phyloP scores from a whole-genome alignment of 2,797 vertebrate species.

The Mycteria americana region DNA sequence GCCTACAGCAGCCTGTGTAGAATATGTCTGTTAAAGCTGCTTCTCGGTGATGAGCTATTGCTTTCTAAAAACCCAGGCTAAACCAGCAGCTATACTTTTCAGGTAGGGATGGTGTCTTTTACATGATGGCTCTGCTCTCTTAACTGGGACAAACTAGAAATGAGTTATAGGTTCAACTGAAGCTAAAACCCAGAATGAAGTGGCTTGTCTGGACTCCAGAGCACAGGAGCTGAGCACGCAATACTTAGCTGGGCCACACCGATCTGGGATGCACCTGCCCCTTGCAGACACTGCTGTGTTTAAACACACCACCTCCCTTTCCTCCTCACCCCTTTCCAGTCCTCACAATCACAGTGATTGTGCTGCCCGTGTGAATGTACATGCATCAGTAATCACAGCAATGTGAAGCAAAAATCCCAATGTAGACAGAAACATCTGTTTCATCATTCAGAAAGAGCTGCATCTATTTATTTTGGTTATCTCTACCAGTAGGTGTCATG shows the following conservation, averaged over 20 bases:
- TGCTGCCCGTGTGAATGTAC: background rate
- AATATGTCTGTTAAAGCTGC: background rate
- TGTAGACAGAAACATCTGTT: background rate
- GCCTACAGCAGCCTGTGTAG: background rate
- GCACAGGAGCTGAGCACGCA: background rate
- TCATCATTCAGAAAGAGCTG: background rate
- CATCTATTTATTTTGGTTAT: slow-evolving; percentile 12
- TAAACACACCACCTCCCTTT: background rate
- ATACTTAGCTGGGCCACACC: background rate
- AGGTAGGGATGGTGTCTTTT: background rate
- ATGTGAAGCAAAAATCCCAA: background rate
- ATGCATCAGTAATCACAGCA: background rate
- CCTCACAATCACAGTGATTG: background rate
- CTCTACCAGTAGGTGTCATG: slow-evolving; percentile 73
- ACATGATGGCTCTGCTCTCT: background rate
- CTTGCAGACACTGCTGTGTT: background rate
- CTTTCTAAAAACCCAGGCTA: background rate
- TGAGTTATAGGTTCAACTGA: background rate
- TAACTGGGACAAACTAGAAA: background rate
- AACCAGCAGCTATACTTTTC: background rate
- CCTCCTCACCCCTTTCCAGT: background rate
- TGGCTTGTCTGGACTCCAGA: background rate
- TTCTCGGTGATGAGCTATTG: background rate
- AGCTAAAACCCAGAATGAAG: background rate
- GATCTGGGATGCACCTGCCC: too few relatives aligned